Base-by-base conservation (phyloP, 2,797 vertebrate species). In the Coregonus suidteri region DNA sequence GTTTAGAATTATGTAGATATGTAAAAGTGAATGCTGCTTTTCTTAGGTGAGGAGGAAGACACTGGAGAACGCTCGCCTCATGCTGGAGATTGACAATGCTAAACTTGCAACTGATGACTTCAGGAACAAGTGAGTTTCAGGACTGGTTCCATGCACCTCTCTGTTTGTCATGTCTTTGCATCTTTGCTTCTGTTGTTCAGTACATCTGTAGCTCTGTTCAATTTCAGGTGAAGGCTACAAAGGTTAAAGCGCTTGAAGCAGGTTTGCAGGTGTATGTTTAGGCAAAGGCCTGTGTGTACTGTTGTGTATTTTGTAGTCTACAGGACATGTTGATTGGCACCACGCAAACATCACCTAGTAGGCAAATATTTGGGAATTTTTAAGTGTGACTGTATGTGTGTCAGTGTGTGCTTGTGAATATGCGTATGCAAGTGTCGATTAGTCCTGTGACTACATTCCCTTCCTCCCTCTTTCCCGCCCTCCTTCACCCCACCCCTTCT, bases 91-190 rank as follows among this genome's bases (percentile, higher is more conserved):
- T 0, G 95, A 96, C 89, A 96, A 96, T 1, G 95, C 95, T 66
- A 96, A 93, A 84, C 88, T 96, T 85, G 95, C 95, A 9, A 94
- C 94, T 3, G 94, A 96, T 81, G 95, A 96, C 89, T 96, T 96
- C 92, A 93, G 93, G 87, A 92, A 94, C 86, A 96, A 96, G 95
- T 95, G 78, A 92, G 94, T 89, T 9, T 47, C 2, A n/a, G 31
- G 31, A 6, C 15, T 6, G 30, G 14, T 7, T 15, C 16, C 81
- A 16, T 77, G 66, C 35, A 14, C 16, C 9, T 34, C 30, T 35
- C 6, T 41, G 68, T 11, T 14, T 90, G 7, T 86, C 3, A 11
- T 1, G 68, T 69, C 16, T 66, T 25, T 66, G 11, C 64, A 20
- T 13, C 64, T 70, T 41, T 13, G 1, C 68, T 41, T 41, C 37